Percentiles rank a stretch among this genome's conserved stretches.
Conservation (phyloP, 2,113 vertebrate genomes). For the Melanotaenia duboulayi region DNA sequence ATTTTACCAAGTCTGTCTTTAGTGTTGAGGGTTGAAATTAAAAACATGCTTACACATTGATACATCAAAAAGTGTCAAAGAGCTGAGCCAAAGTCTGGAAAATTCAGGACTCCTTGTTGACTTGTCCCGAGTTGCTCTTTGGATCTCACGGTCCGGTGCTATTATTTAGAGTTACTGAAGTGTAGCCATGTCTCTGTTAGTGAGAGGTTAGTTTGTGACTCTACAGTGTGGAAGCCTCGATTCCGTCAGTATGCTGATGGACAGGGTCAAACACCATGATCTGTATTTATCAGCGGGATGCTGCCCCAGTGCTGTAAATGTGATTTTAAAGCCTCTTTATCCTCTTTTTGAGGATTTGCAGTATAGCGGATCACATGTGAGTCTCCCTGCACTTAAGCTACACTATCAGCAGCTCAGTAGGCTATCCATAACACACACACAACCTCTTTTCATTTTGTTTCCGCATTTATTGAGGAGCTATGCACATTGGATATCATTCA, state of each 20-base stretch:
- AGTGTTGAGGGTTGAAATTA: conserved; percentile 15
- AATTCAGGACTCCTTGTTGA: conserved; percentile 42
- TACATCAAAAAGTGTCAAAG: conserved; percentile 49
- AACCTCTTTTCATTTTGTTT: conserved; percentile 49
- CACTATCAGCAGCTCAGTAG: conserved; percentile 68
- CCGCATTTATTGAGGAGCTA: conserved; percentile 51
- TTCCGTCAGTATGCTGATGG: conserved; percentile 70
- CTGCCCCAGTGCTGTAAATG: conserved; percentile 79
- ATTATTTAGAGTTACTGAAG: conserved; percentile 53
- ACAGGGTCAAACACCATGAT: conserved; percentile 81
- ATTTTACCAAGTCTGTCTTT: conserved; percentile 32
- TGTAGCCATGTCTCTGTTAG: conserved; percentile 60
- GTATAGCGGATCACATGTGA: conserved; percentile 76
- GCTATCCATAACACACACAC: conserved; percentile 62
- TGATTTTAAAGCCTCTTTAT: conserved; percentile 82
- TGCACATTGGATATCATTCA: conserved; percentile 64
- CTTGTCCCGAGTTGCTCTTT: conserved; percentile 36
- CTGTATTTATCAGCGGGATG: conserved; percentile 79
- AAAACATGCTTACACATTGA: conserved; percentile 20
- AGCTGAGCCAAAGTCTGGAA: conserved; percentile 15
- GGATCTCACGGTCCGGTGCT: conserved; percentile 4
- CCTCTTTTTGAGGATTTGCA: conserved; percentile 80
- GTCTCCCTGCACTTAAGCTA: conserved; percentile 74
- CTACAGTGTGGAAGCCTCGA: conserved; percentile 41
- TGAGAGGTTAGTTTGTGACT: conserved; percentile 60